A percentile compares a stretch with the other conserved stretches of the same genome.
Conservation (phyloP, 1,140 invertebrate genomes). For the Muscidifurax raptorellus region DNA sequence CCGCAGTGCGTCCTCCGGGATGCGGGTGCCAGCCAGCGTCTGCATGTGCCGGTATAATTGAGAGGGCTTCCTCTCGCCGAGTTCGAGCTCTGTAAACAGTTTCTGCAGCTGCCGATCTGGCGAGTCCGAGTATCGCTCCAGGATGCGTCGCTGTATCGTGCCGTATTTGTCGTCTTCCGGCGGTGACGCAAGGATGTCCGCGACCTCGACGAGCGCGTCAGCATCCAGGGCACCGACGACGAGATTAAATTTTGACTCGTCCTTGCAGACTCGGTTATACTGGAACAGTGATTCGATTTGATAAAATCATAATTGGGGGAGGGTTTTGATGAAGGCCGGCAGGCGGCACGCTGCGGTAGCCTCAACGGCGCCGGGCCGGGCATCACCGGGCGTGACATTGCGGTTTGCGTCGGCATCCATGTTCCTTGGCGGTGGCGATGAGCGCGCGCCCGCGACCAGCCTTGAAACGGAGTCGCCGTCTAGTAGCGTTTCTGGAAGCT, state of each 20-base stretch:
- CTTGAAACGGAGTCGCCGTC: too few relatives aligned
- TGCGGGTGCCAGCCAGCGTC: background rate
- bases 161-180: background rate
- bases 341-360: too few relatives aligned
- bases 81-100: background rate
- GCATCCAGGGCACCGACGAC: background rate
- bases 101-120: background rate
- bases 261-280: background rate
- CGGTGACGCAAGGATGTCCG: background rate
- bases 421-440: too few relatives aligned
- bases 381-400: too few relatives aligned
- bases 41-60: background rate
- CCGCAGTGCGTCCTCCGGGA: background rate
- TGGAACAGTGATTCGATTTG: background rate
- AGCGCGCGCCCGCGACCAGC: too few relatives aligned
- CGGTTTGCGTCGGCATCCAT: too few relatives aligned
- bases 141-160: background rate
- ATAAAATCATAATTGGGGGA: slow-evolving; percentile 1
- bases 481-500: too few relatives aligned
- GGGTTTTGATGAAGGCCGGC: too few relatives aligned
- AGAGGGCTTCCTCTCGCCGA: background rate
- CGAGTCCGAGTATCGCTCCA: background rate
- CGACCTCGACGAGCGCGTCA: background rate
- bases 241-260: background rate
- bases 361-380: too few relatives aligned